These are phyloP conservation scores for Drosophila asahinai DNA, from an alignment of 1,140 invertebrate species.

Conservation along the genomic window DNA sequence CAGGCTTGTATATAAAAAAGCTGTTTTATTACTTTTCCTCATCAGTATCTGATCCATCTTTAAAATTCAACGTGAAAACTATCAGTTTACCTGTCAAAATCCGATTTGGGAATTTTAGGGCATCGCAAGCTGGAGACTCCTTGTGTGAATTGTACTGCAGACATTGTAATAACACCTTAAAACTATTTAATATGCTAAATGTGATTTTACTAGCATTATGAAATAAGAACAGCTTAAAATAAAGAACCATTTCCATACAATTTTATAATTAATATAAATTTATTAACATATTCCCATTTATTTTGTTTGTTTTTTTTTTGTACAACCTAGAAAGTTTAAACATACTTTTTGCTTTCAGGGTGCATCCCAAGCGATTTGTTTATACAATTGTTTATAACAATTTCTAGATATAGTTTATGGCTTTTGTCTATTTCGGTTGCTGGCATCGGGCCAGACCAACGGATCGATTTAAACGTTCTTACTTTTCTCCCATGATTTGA, in stretches of 20 bases:
- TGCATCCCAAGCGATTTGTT: constrained; percentile 22
- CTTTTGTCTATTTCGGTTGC: constrained; percentile 49
- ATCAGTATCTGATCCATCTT: no score
- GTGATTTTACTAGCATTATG: no score
- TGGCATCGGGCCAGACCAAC: constrained; percentile 63
- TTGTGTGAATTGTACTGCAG: no score
- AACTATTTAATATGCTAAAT: neutral
- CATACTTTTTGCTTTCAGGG: neutral
- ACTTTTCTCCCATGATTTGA: constrained; percentile 49
- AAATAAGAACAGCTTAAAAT: neutral
- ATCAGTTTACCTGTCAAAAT: no score
- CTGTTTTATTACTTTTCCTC: neutral
- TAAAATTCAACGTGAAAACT: no score
- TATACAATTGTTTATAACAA: constrained; percentile 46
- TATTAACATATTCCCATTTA: no score
- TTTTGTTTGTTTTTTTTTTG: no score
- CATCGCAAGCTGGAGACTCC: neutral
- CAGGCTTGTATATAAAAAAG: no score
- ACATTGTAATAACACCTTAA: neutral
- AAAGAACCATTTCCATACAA: neutral
- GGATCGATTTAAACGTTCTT: constrained; percentile 71
- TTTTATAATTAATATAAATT: no score
- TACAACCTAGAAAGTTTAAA: no score
- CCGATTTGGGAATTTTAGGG: neutral
- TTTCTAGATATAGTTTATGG: constrained; percentile 50